Base-by-base conservation (phyloP, 30 jellyfish, hydroid and myxozoan genomes). In the Aurelia sp. region DNA sequence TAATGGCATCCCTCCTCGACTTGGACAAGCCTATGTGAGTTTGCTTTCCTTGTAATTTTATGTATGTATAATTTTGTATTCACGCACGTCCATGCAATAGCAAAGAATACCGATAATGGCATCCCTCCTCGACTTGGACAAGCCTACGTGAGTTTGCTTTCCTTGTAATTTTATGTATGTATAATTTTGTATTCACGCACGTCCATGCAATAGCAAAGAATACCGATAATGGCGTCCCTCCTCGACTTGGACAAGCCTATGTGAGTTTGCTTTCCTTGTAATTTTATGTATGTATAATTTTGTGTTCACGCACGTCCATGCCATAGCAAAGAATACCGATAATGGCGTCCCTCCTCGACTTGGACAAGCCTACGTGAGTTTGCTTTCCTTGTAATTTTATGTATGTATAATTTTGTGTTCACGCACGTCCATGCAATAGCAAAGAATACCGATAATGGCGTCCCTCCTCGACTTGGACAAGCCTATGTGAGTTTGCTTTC, bases 141-240 rank as follows among this genome's bases (percentile, higher is more conserved):
- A 76, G 96, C 96, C 0, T 78, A 63, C 27, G 96, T 87, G 44
- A 87, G 90, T 35, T 17, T 8, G 16, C 27, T 38, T 47, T 19
- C 80, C 40, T 8, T 20, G 15, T 27, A 20, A 11, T 3, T 20
- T 68, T 68, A 22, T 19, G 27, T 68, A 1, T 16, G 50, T 38
- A 27, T 27, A 27, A 27, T 27, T 0, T 27, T 27, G 33, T 27
- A 2, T 27, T 7, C 50, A 38, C 50, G 50, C 50, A 4, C 9
- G 9, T 38, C 50, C 3, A n/a, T n/a, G n/a, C n/a, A n/a, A n/a
- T n/a, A n/a, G n/a, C n/a, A n/a, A n/a, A n/a, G n/a, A n/a, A n/a
- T n/a, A n/a, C n/a, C n/a, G 98, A 93, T 66, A 85, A 79, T 78
- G 98, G 91, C 27, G 16, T 63, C n/a, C 96, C 97, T 13, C 96